Conservation (phyloP, 2,797 vertebrate genomes). For the Leptodactylus fallax region DNA sequence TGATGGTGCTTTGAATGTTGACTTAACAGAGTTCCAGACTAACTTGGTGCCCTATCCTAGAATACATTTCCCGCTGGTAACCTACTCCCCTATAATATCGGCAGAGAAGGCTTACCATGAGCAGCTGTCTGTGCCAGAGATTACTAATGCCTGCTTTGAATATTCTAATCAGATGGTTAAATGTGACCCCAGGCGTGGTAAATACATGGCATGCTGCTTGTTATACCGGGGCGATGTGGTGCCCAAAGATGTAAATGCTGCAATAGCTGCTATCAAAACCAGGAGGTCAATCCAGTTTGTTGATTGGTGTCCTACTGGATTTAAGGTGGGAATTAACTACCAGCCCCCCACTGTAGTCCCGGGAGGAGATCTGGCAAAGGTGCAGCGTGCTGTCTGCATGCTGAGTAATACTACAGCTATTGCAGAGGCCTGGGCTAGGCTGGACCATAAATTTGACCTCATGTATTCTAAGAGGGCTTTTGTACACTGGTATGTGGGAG, state of each 20-base stretch:
- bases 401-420: constrained; percentile 82
- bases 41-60: constrained; percentile 92
- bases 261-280: constrained; percentile 89
- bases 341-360: constrained; percentile 82
- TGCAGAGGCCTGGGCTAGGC: constrained; percentile 78
- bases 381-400: constrained; percentile 87
- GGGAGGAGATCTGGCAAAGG: constrained; percentile 84
- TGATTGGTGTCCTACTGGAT: constrained; percentile 91
- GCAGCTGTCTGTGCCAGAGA: constrained; percentile 89
- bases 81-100: constrained; percentile 89
- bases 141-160: constrained; percentile 91
- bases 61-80: constrained; percentile 92
- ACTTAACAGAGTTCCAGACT: constrained; percentile 94
- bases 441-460: constrained; percentile 77
- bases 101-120: constrained; percentile 91
- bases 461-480: constrained; percentile 79
- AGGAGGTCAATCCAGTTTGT: constrained; percentile 91
- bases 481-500: constrained; percentile 78
- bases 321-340: constrained; percentile 89
- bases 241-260: constrained; percentile 90
- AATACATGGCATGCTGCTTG: constrained; percentile 94
- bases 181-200: constrained; percentile 90
- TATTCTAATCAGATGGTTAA: constrained; percentile 94
- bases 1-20: constrained; percentile 91
- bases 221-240: constrained; percentile 90